A percentile compares a stretch with the other conserved stretches of the same genome.
phyloP scores from a whole-genome alignment of 1,140 invertebrate species.

The Panagrolaimus sp. region DNA sequence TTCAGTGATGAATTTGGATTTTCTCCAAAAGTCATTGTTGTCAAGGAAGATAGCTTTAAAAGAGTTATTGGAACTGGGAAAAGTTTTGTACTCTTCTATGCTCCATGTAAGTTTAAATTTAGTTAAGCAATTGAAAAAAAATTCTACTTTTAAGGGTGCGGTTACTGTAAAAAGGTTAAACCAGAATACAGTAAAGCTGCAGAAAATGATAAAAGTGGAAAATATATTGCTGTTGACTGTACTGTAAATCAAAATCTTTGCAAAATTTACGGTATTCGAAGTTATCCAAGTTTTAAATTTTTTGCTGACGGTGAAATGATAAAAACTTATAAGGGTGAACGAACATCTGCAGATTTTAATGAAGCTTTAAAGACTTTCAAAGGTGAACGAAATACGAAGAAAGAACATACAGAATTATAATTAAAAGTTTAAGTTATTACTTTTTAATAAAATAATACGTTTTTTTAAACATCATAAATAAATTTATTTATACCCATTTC shows the following conservation, averaged over 20 bases:
- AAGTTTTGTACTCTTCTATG: not conserved
- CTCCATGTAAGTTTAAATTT: not conserved
- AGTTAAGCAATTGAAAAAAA: not conserved
- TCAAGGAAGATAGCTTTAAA: not conserved
- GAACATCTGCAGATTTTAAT: no score
- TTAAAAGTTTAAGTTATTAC: no score
- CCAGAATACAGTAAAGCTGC: not conserved
- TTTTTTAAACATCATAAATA: no score
- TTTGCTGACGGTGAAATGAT: not conserved
- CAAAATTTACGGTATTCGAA: not conserved
- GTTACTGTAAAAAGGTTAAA: not conserved
- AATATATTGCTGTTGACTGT: conserved; percentile 11
- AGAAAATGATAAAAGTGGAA: not conserved
- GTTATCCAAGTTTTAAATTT: not conserved
- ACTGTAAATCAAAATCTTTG: not conserved
- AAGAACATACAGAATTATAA: no score
- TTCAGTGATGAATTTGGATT: not conserved
- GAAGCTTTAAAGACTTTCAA: no score
- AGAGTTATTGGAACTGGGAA: not conserved
- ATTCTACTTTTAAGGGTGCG: not conserved
- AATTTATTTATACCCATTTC: no score
- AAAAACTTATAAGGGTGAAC: not conserved
- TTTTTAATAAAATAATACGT: no score
- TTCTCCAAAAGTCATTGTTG: not conserved
- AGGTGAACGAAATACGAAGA: no score